Evolutionary conservation across 2,797 vertebrate genomes (phyloP), one percentile per base, ranked within the genome.

Genomic region (Ciconia nigra): DNA sequence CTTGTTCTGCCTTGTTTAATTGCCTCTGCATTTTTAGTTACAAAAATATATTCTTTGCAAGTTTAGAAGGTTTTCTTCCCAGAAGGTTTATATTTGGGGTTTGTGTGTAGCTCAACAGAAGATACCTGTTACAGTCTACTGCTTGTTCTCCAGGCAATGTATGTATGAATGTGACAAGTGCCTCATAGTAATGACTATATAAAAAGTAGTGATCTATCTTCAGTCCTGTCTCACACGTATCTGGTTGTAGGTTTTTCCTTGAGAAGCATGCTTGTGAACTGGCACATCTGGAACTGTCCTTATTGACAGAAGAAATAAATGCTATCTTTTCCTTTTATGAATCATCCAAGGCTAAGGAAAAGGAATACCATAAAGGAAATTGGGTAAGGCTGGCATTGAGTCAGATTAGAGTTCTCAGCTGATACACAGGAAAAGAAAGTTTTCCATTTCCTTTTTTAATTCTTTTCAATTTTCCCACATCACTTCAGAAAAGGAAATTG

Each of bases 191-290:
- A 15, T 10, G 3, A 16, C 13, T 13, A 0, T 3, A 15, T 8
- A 6, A 4, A 69, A 5, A 39, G 5, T 2, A 41, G 28, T 6
- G 28, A 2, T 5, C 10, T 49, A 25, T 16, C 41, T 11, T n/a
- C 49, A 17, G 15, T 22, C 21, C 39, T 72, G 20, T 4, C 11
- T 55, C 25, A 59, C 29, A 54, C 39, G 14, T 37, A 41, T 83
- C 59, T 91, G 31, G 39, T 87, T 63, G 52, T 63, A 98, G 97
- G 90, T 91, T 96, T 46, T 83, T 97, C 41, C 66, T 92, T 31
- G 97, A 97, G 91, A 97, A 92, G 61, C 97, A 97, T 7, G 93
- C 95, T 70, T 93, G 93, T 39, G 94, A 97, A 44, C 18, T 92
- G 73, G 88, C 96, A 70, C 92, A 93, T 3, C 86, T 97, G 82